These are phyloP conservation scores for Yoshiicerus persimilis DNA, from an alignment of 1,140 invertebrate genomes.

Conservation along the genomic window DNA sequence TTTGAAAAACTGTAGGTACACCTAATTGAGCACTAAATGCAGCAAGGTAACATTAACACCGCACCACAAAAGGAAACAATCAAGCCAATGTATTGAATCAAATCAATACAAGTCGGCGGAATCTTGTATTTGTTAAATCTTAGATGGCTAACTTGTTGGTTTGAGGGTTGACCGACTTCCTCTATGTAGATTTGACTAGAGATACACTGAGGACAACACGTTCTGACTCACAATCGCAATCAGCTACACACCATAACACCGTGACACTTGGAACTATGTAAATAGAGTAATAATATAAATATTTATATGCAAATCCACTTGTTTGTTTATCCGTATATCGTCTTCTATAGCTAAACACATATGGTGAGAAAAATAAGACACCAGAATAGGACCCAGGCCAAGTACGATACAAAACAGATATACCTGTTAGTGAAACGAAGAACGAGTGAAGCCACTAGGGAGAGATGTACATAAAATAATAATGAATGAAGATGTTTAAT, in stretches of 20 bases:
- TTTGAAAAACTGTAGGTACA: neutral
- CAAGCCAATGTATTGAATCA: neutral
- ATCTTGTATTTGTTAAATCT: neutral
- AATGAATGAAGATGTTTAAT: conserved; percentile 5
- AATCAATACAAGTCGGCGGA: neutral
- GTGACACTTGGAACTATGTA: neutral
- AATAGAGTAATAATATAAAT: neutral
- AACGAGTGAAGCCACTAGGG: neutral
- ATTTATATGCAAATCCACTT: neutral
- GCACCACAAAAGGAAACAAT: neutral
- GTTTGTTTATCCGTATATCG: neutral
- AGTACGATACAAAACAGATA: neutral
- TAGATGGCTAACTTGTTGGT: neutral
- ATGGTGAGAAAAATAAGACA: neutral
- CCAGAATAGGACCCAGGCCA: neutral
- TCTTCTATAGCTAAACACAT: neutral
- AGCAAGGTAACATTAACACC: neutral
- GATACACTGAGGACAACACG: neutral
- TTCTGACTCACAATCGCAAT: neutral
- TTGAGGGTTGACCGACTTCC: neutral
- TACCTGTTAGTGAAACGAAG: neutral
- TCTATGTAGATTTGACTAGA: neutral
- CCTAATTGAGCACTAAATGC: neutral
- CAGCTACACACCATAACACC: neutral
- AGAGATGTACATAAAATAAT: neutral